Evolutionary conservation across 2,888 invertebrate genomes (phyloP).

Genomic region (Tolmerus cingulatus): DNA sequence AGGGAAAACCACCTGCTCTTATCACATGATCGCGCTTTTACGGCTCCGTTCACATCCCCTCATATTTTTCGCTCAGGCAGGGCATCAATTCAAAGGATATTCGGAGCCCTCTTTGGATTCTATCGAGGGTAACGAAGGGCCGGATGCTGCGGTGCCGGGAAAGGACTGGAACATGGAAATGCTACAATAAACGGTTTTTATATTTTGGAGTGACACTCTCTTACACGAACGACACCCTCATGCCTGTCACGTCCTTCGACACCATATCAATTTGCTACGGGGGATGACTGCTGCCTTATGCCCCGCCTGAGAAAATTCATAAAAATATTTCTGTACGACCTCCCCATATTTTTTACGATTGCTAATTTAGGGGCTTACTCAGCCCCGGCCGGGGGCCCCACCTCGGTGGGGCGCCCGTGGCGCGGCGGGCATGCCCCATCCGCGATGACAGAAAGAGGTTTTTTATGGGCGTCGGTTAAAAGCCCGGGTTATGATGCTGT

Average conservation of each 20-base stretch:
- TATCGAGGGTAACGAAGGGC: conserved; percentile 37
- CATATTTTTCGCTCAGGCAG: conserved; percentile 27
- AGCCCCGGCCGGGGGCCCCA: neutral
- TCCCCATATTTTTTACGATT: conserved; percentile 39
- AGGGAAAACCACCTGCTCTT: conserved; percentile 48
- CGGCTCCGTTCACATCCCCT: conserved; percentile 37
- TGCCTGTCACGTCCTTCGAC: conserved; percentile 45
- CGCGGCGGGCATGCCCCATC: neutral
- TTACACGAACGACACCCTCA: conserved; percentile 28
- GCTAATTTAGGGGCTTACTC: conserved; percentile 27
- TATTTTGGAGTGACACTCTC: conserved; percentile 6
- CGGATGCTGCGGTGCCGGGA: conserved; percentile 6
- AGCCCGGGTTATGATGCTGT: conserved; percentile 30
- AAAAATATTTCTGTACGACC: conserved; percentile 45
- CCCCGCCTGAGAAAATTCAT: conserved; percentile 44
- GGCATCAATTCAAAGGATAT: conserved; percentile 9
- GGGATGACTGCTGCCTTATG: conserved; percentile 1
- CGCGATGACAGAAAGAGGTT: conserved; percentile 24
- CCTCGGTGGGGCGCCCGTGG: neutral
- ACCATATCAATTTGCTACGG: conserved; percentile 47
- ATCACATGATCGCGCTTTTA: conserved; percentile 49
- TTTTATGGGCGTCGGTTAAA: conserved; percentile 20
- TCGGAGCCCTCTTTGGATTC: conserved; percentile 19
- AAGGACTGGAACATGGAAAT: conserved; percentile 41
- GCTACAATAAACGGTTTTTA: conserved; percentile 46